A percentile compares a stretch with the other conserved stretches of the same genome.
These are phyloP conservation scores for Echinometra lucunter DNA, from an alignment of 53 echinoderm and acorn worm genomes.

Conservation along the genomic window DNA sequence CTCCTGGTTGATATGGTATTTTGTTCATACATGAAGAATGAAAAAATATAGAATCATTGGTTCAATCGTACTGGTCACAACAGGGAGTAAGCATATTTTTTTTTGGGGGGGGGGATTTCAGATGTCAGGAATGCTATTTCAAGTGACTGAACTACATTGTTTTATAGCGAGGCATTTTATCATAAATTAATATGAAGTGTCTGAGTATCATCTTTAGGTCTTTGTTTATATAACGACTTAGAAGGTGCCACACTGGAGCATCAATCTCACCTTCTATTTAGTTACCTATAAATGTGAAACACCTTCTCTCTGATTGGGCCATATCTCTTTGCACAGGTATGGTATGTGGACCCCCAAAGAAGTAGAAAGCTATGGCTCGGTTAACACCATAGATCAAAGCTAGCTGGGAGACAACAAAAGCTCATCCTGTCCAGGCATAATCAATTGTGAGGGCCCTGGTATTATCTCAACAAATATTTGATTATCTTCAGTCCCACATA, in stretches of 20 bases:
- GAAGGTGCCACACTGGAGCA: neutral
- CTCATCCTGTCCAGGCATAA: conserved; percentile 11
- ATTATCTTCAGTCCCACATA: conserved; percentile 39
- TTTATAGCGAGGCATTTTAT: neutral
- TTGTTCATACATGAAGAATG: too few relatives aligned
- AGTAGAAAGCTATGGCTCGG: neutral
- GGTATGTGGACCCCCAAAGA: conserved; percentile 2
- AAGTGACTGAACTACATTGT: neutral
- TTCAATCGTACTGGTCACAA: too few relatives aligned
- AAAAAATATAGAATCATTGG: too few relatives aligned
- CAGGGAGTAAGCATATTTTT: too few relatives aligned
- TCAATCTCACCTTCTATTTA: neutral
- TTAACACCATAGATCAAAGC: conserved; percentile 29
- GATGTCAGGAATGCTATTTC: neutral
- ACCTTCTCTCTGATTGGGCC: neutral
- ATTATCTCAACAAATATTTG: conserved; percentile 47
- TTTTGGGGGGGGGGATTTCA: too few relatives aligned
- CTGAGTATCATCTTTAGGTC: neutral
- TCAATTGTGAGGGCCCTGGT: conserved; percentile 9
- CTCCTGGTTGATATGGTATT: too few relatives aligned
- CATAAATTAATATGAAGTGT: neutral
- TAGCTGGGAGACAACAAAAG: conserved; percentile 17
- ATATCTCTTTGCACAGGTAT: neutral
- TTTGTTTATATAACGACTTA: neutral
- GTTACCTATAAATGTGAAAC: neutral